Evolutionary conservation across 2,888 invertebrate genomes (phyloP), one percentile per base, ranked within the genome.

Genomic region (Matsumyia berberina): DNA sequence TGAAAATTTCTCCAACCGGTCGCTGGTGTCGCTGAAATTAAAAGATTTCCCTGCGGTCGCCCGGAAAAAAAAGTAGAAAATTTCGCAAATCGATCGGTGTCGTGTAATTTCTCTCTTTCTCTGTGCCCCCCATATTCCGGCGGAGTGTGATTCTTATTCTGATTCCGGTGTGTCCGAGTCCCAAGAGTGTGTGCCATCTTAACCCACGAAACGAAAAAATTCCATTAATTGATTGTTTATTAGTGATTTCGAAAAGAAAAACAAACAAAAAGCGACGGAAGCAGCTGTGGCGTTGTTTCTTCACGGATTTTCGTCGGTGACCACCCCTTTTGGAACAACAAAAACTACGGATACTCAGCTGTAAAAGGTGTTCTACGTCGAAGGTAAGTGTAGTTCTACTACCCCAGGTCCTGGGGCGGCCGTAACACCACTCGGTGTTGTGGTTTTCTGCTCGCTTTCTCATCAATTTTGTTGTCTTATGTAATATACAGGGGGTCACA

Each of bases 281-380:
- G 12, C 72, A 62, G 60, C 67, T 78, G 62, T 49, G 66, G 37
- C 11, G 24, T 39, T 57, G 44, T 24, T 39, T 70, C 11, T 49
- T 37, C 19, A 46, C 37, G 57, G 57, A 70, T 49, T 73, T 37
- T 33, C 8, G 39, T 24, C 42, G 8, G 37, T 19, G 15, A 37
- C n/a, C 19, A 31, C 11, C 29, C 19, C 35, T n/a, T 8, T 0
- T 2, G 8, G 42, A 29, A 9, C 9, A 44, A 6, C 15, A 39
- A 51, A 51, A 49, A 42, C 64, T 57, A 82, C 66, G 82, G 82
- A 82, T 82, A 82, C 60, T 66, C 77, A 62, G 19, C 64, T 76
- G 57, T 29, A 64, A 81, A 81, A 76, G 70, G 77, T 76, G 58
- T 17, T 64, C 58, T 64, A 51, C 58, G 60, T n/a, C 69, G 69